These are phyloP conservation scores for Parus major DNA, from an alignment of 2,113 vertebrate genomes.

Conservation along the genomic window DNA sequence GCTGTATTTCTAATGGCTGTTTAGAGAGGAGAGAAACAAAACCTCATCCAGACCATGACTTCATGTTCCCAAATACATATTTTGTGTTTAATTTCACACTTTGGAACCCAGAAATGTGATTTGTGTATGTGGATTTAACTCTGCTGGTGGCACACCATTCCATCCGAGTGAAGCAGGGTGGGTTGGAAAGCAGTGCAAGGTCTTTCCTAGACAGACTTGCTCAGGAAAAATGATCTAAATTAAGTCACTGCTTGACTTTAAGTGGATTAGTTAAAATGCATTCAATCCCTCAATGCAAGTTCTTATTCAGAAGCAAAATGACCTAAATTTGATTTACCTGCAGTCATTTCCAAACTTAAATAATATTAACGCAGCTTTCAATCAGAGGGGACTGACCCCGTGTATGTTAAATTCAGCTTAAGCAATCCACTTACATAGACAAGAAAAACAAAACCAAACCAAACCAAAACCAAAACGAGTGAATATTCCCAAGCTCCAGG, in stretches of 20 bases:
- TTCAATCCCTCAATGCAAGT: slow-evolving; percentile 3
- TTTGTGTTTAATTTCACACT: not conserved
- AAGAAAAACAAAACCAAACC: not conserved
- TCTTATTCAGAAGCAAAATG: slow-evolving; percentile 6
- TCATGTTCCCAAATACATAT: not conserved
- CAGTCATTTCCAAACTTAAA: slow-evolving; percentile 17
- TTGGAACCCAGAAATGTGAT: not conserved
- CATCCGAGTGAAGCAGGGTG: rapidly evolving
- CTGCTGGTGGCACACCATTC: rapidly evolving
- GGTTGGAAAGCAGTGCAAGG: not conserved
- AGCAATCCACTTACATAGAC: not conserved
- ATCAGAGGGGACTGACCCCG: not conserved
- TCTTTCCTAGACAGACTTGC: not conserved
- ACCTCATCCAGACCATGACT: not conserved
- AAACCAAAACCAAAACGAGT: not conserved
- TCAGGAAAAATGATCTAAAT: not conserved
- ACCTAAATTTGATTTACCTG: slow-evolving; percentile 35
- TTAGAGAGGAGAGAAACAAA: not conserved
- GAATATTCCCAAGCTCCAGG: not conserved
- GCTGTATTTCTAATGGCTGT: not conserved
- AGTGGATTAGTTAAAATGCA: slow-evolving; percentile 42
- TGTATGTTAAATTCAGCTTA: not conserved
- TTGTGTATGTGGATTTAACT: not conserved
- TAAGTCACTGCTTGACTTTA: slow-evolving; percentile 38
- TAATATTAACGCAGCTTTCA: not conserved